Evolutionary conservation across 2,888 invertebrate genomes (phyloP), one percentile per base, ranked within the genome.

Genomic region (Dione vanillae): DNA sequence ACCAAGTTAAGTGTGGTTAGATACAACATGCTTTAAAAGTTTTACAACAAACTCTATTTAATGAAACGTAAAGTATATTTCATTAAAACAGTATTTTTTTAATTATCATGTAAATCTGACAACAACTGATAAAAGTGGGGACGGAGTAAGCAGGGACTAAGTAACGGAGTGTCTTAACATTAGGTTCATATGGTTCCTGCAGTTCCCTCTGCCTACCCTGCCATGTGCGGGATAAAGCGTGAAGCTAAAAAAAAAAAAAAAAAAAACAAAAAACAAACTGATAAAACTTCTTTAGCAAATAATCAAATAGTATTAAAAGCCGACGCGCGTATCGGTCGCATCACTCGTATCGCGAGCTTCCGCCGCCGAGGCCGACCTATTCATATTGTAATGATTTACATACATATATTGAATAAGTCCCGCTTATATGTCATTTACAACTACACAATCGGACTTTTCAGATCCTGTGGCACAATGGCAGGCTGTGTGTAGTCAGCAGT

Each of bases 301-400:
- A 43, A 61, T 45, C 45, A 61, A 27, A 61, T 61, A n/a, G 6
- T 11, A 45, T 14, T 61, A n/a, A 45, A 61, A 61, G 45, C 45
- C 61, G 27, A 45, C 45, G 43, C 59, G 14, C 12, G 35, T 27
- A 61, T 61, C 61, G 16, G 51, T n/a, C 45, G 49, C 3, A 54
- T 54, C 54, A 37, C 16, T 61, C 45, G n/a, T 45, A 61, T 45
- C 61, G 37, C 43, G 5, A 43, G 61, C 51, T 61, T 72, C 65
- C 69, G 61, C 61, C 45, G 49, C 49, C 49, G 16, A 27, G n/a
- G 35, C 10, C 37, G 9, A 27, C 11, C 61, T 7, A 61, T 61
- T 61, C 61, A 61, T 61, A 61, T 61, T 61, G 45, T 61, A 61
- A 61, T 61, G n/a, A n/a, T 61, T 45, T 27, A 35, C 45, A 61